Evolutionary conservation across 2,113 vertebrate genomes (phyloP).

Genomic region (Actenoides lindsayi): DNA sequence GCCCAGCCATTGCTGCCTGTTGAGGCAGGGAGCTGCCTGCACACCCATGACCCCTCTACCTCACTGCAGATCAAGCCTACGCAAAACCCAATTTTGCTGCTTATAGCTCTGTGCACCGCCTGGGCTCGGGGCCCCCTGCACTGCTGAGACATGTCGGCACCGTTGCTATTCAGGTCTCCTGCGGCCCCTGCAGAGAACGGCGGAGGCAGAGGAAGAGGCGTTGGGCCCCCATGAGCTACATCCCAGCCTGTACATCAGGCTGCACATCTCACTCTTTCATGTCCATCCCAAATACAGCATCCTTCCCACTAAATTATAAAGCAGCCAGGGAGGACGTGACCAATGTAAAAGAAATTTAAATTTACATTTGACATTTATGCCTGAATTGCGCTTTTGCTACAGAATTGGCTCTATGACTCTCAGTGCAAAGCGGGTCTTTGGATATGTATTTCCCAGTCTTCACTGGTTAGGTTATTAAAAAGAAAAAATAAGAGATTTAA

Average conservation of each 20-base stretch:
- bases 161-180: not conserved
- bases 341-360: not conserved
- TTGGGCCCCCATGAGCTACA: not conserved
- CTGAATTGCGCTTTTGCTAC: not conserved
- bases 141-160: rapidly evolving
- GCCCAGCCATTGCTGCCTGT: not conserved
- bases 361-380: not conserved
- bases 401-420: not conserved
- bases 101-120: not conserved
- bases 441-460: not conserved
- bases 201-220: rapidly evolving
- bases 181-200: rapidly evolving
- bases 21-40: not conserved
- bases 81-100: not conserved
- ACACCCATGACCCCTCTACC: not conserved
- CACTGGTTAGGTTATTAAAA: not conserved
- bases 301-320: not conserved
- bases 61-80: not conserved
- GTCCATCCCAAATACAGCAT: not conserved
- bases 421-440: not conserved
- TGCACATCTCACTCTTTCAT: not conserved
- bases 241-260: not conserved
- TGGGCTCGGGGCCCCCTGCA: rapidly evolving
- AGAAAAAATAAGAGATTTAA: not conserved
- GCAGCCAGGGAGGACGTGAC: not conserved